A percentile compares a stretch with the other conserved stretches of the same genome.
Evolutionary conservation across 1,140 invertebrate species (phyloP).

Genomic region (Drosophila ercepeae): DNA sequence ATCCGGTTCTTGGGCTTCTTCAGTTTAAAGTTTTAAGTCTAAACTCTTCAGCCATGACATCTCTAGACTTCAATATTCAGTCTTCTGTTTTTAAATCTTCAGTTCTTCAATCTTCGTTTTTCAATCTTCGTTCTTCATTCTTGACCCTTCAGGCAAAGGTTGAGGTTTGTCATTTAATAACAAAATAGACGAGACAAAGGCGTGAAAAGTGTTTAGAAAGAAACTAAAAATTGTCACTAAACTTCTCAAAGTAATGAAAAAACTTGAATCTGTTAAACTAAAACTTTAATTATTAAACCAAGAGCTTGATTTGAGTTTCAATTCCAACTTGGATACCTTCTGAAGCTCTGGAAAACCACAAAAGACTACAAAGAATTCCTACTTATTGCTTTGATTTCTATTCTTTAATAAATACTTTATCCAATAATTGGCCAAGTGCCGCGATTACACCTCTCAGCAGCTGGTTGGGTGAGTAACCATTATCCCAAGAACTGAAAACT

Average conservation of each 20-base stretch:
- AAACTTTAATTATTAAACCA: neutral
- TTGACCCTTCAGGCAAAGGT: too few relatives aligned
- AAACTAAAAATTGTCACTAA: conserved; percentile 2
- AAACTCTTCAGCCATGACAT: too few relatives aligned
- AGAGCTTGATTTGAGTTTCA: neutral
- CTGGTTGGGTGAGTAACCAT: neutral
- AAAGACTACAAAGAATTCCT: too few relatives aligned
- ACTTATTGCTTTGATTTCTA: too few relatives aligned
- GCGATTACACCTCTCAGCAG: conserved; percentile 19
- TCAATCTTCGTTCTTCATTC: neutral
- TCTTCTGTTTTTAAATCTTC: too few relatives aligned
- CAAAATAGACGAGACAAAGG: conserved; percentile 6
- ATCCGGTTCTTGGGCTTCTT: conserved; percentile 21
- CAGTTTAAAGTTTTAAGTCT: too few relatives aligned
- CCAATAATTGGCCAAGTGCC: conserved; percentile 26
- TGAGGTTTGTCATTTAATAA: conserved; percentile 14
- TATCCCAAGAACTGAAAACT: neutral
- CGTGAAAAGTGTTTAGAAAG: conserved; percentile 12
- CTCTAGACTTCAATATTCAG: too few relatives aligned
- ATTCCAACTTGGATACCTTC: neutral
- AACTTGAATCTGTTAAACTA: neutral
- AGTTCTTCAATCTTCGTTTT: neutral
- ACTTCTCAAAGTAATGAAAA: neutral
- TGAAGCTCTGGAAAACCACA: neutral
- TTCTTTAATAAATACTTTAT: neutral